These are phyloP conservation scores for Buteo buteo DNA, from an alignment of 2,113 vertebrate genomes.

Conservation along the genomic window DNA sequence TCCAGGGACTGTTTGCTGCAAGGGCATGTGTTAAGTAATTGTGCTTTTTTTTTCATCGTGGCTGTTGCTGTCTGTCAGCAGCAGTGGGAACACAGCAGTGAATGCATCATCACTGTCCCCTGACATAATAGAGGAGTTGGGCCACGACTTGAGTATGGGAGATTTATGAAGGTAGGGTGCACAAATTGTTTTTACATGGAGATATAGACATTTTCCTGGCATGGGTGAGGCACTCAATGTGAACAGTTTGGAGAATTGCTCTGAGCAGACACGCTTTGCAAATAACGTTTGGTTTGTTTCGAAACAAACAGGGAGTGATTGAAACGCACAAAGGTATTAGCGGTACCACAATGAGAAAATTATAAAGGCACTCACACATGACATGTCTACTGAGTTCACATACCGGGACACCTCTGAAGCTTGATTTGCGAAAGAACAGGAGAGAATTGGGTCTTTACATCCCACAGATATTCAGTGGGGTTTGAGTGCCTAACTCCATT, in stretches of 20 bases:
- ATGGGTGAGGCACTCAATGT: background rate
- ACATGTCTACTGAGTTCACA: background rate
- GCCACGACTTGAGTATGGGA: background rate
- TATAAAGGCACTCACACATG: background rate
- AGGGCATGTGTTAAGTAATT: background rate
- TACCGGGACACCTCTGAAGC: background rate
- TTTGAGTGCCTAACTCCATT: background rate
- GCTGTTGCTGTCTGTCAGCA: background rate
- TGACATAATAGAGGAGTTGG: accelerated
- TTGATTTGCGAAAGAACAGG: accelerated
- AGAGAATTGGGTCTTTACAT: background rate
- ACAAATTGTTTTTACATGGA: background rate
- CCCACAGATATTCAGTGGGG: background rate
- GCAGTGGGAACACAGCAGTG: background rate
- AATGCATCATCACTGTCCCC: background rate
- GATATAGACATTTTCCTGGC: background rate
- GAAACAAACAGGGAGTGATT: background rate
- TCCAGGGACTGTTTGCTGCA: background rate
- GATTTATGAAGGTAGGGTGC: background rate
- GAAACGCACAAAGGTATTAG: background rate
- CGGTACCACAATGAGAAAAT: background rate
- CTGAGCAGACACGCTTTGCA: background rate
- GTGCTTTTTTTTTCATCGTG: background rate
- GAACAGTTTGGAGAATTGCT: background rate
- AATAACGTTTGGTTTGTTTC: background rate